Conservation (phyloP, 2,888 invertebrate genomes). For the Merodon equestris region DNA sequence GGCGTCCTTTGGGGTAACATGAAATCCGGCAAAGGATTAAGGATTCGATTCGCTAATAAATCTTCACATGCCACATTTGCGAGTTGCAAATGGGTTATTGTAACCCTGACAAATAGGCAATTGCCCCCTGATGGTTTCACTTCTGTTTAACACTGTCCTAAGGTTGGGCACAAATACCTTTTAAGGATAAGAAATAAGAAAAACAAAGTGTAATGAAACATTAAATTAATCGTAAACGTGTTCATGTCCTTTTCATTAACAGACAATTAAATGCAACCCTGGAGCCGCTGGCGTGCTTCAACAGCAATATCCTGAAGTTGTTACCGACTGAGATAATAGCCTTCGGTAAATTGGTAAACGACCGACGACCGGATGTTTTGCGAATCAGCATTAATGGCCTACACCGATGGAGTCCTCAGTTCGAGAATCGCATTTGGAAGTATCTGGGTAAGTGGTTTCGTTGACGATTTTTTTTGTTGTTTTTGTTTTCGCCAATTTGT, state of each 20-base stretch:
- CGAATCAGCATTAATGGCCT: slow-evolving; percentile 77
- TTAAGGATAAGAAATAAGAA: too few species aligned
- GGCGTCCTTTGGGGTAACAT: slow-evolving; percentile 11
- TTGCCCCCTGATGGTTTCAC: background rate
- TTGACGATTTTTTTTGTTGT: slow-evolving; percentile 39
- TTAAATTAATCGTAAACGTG: slow-evolving; percentile 51
- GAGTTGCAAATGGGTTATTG: slow-evolving; percentile 19
- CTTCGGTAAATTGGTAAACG: slow-evolving; percentile 77
- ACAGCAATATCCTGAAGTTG: slow-evolving; percentile 77
- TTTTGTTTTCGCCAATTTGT: too few species aligned
- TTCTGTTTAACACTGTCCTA: background rate
- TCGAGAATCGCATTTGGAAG: slow-evolving; percentile 78
- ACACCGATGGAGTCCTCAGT: slow-evolving; percentile 77
- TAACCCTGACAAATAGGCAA: slow-evolving; percentile 2
- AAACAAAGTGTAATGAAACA: slow-evolving; percentile 12
- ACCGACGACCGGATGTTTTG: slow-evolving; percentile 73
- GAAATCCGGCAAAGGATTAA: slow-evolving; percentile 15
- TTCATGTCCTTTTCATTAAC: slow-evolving; percentile 65
- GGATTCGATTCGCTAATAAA: slow-evolving; percentile 52
- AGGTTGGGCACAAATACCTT: too few species aligned
- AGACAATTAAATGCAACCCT: slow-evolving; percentile 78
- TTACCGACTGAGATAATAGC: slow-evolving; percentile 78
- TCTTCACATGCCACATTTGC: slow-evolving; percentile 52
- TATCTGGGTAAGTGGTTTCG: slow-evolving; percentile 76
- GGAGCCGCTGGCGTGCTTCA: slow-evolving; percentile 76